Evolutionary conservation across 2,113 vertebrate species (phyloP).

Genomic region (Ornithorhynchus anatinus): DNA sequence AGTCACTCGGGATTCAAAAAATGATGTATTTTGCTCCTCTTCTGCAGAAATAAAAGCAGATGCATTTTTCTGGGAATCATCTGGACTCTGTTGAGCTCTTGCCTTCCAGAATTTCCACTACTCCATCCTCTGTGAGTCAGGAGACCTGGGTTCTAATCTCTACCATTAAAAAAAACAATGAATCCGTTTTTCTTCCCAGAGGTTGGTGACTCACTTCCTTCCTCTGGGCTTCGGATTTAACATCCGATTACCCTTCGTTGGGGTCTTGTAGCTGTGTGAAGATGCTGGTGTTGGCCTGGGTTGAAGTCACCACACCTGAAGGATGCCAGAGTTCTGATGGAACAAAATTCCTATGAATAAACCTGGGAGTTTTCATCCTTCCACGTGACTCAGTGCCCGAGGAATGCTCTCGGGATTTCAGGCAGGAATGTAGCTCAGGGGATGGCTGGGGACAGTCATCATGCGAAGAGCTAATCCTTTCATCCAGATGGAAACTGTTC

Average conservation of each 20-base stretch:
- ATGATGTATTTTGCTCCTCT: no score
- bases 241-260: conserved; percentile 52
- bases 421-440: conserved; percentile 5
- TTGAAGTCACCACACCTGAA: conserved; percentile 50
- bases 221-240: conserved; percentile 56
- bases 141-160: no score
- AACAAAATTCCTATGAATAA: conserved; percentile 10
- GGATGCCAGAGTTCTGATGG: conserved; percentile 49
- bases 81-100: no score
- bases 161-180: conserved; percentile 61
- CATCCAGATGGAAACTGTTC: neutral
- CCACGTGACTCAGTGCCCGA: conserved; percentile 32
- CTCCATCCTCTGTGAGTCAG: no score
- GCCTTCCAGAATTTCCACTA: no score
- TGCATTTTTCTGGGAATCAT: no score
- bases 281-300: conserved; percentile 51
- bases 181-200: conserved; percentile 55
- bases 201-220: conserved; percentile 67
- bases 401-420: conserved; percentile 46
- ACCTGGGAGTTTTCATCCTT: conserved; percentile 22
- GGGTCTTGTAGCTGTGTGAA: conserved; percentile 49
- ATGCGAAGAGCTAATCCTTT: neutral
- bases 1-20: no score
- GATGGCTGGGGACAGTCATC: conserved; percentile 28
- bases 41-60: no score